Percentiles rank a stretch among this genome's conserved stretches.
These are phyloP conservation scores for Adelognathus sp. DNA, from an alignment of 2,888 invertebrate genomes.

Conservation along the genomic window DNA sequence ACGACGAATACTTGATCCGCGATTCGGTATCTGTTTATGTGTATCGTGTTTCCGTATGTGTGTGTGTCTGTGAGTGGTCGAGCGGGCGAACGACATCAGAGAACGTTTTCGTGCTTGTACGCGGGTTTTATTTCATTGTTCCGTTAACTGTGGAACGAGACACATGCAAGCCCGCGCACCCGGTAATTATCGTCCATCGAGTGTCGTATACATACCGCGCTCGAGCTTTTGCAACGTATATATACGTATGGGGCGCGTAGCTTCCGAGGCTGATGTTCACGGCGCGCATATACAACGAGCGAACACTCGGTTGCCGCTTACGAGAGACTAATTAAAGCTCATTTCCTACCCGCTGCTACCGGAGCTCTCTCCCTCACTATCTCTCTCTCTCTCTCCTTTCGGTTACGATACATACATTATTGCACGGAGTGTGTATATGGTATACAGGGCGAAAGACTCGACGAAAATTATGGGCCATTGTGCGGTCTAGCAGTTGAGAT, in stretches of 20 bases:
- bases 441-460: not conserved
- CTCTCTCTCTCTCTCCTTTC: no score
- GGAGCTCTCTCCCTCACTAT: no score
- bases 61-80: not conserved
- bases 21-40: constrained; percentile 7
- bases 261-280: constrained; percentile 38
- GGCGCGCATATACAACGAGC: constrained; percentile 24
- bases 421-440: no score
- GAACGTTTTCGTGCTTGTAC: constrained; percentile 14
- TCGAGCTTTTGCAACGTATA: constrained; percentile 5
- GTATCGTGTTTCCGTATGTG: not conserved
- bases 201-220: constrained; percentile 41
- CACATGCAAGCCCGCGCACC: no score
- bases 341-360: constrained; percentile 24
- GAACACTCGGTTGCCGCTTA: constrained; percentile 44
- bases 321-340: constrained; percentile 56
- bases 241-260: constrained; percentile 19
- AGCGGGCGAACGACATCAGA: not conserved
- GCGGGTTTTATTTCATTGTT: constrained; percentile 59
- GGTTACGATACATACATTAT: not conserved
- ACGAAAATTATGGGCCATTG: not conserved
- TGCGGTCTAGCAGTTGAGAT: not conserved
- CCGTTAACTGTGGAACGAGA: constrained; percentile 48
- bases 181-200: constrained; percentile 61
- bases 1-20: constrained; percentile 25